Evolutionary conservation across 1,140 invertebrate species (phyloP).

Genomic region (Drosophila sp.): DNA sequence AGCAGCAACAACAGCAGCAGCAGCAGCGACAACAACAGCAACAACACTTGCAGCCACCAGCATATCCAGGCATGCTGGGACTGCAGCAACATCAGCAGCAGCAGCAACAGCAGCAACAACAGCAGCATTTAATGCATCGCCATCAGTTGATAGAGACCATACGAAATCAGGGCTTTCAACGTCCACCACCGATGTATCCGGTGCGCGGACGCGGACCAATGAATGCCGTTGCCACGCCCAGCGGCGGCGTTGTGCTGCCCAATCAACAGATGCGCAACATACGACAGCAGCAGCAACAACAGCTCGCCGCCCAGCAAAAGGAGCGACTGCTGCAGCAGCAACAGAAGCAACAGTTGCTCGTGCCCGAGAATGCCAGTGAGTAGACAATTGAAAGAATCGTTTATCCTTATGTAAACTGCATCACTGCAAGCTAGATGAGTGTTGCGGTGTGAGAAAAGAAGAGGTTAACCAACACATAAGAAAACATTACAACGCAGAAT

Average conservation of each 20-base stretch:
- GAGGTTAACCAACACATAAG: no score
- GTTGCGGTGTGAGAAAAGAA: no score
- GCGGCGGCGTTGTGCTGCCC: constrained; percentile 66
- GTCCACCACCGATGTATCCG: constrained; percentile 79
- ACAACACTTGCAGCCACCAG: constrained; percentile 39
- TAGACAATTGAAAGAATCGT: constrained; percentile 2
- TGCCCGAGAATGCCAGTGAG: constrained; percentile 87
- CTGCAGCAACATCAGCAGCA: constrained; percentile 67
- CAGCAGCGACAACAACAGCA: constrained; percentile 42
- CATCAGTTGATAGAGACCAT: constrained; percentile 56
- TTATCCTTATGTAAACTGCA: not conserved
- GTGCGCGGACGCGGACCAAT: constrained; percentile 67
- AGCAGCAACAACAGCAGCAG: constrained; percentile 85
- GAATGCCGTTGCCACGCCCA: constrained; percentile 77
- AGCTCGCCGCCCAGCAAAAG: constrained; percentile 85
- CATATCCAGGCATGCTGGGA: constrained; percentile 14
- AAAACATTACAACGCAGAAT: no score
- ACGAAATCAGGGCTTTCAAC: constrained; percentile 76
- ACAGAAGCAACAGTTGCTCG: constrained; percentile 89
- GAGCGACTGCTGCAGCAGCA: constrained; percentile 88
- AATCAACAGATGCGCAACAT: constrained; percentile 83
- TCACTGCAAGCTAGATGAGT: no score
- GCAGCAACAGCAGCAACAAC: constrained; percentile 72
- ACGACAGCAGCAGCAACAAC: constrained; percentile 69
- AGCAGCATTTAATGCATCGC: constrained; percentile 46